Percentiles rank a stretch among this genome's conserved stretches.
phyloP scores from a whole-genome alignment of 2,113 vertebrate species.

The Nettapus auritus region DNA sequence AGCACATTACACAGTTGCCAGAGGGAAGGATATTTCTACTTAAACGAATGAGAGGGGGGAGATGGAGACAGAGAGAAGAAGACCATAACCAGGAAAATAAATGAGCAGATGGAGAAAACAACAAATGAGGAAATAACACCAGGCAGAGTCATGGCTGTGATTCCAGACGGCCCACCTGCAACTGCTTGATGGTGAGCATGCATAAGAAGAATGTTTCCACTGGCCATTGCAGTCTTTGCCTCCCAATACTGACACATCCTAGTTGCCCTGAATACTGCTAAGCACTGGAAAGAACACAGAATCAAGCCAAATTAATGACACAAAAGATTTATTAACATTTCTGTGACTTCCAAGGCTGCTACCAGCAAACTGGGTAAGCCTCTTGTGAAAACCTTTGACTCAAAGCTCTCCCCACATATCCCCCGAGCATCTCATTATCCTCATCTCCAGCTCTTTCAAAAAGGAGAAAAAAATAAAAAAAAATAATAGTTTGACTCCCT shows the following conservation, averaged over 20 bases:
- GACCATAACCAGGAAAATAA: slow-evolving; percentile 66
- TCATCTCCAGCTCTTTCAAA: not conserved
- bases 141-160: slow-evolving; percentile 67
- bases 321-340: slow-evolving; percentile 9
- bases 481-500: not conserved
- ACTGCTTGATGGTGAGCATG: slow-evolving; percentile 30
- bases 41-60: slow-evolving; percentile 61
- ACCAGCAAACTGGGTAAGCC: slow-evolving; percentile 1
- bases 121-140: slow-evolving; percentile 66
- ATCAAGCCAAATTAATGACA: slow-evolving; percentile 27
- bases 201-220: slow-evolving; percentile 46
- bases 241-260: slow-evolving; percentile 27
- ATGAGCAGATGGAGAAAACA: slow-evolving; percentile 71
- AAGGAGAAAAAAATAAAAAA: not conserved
- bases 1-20: slow-evolving; percentile 55
- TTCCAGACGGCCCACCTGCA: slow-evolving; percentile 67
- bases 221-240: slow-evolving; percentile 38
- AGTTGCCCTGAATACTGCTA: slow-evolving; percentile 23
- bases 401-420: not conserved
- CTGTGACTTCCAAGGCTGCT: not conserved
- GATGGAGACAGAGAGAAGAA: slow-evolving; percentile 33
- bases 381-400: not conserved
- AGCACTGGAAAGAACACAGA: slow-evolving; percentile 19
- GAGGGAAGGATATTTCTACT: slow-evolving; percentile 67
- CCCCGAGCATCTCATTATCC: not conserved